Conservation (phyloP, 2,113 vertebrate species). For the Grammomys surdaster region DNA sequence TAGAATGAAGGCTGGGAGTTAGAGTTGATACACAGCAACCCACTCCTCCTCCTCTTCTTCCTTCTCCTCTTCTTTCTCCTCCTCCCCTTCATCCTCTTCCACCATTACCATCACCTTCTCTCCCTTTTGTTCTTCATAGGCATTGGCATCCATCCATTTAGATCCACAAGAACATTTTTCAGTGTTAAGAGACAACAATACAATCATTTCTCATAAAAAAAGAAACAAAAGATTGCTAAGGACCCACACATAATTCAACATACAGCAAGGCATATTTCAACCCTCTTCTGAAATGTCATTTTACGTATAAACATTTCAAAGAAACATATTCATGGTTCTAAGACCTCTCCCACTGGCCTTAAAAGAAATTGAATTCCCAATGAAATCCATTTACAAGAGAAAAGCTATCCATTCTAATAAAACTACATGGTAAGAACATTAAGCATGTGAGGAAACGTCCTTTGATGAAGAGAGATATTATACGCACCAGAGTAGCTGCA, state of each 20-base stretch:
- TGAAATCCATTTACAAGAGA: slow-evolving; percentile 68
- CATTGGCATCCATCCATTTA: not conserved
- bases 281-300: slow-evolving; percentile 48
- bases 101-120: too few relatives aligned
- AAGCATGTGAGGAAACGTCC: not conserved
- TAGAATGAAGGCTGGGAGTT: not conserved
- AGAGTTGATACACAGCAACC: not conserved
- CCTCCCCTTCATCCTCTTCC: not conserved
- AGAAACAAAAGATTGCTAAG: slow-evolving; percentile 31
- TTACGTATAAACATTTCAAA: slow-evolving; percentile 66
- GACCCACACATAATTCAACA: slow-evolving; percentile 60
- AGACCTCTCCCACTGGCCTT: slow-evolving; percentile 51
- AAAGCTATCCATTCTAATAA: slow-evolving; percentile 76
- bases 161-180: not conserved
- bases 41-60: not conserved
- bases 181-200: not conserved
- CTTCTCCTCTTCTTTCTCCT: not conserved
- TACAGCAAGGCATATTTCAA: slow-evolving; percentile 31
- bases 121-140: not conserved
- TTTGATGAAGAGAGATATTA: slow-evolving; percentile 63
- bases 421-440: slow-evolving; percentile 58
- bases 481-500: not conserved
- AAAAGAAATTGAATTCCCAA: slow-evolving; percentile 78
- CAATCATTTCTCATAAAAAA: slow-evolving; percentile 52
- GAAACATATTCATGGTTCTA: slow-evolving; percentile 68